phyloP scores from a whole-genome alignment of 1,140 invertebrate genomes.

The Pogonomyrmex barbatus region DNA sequence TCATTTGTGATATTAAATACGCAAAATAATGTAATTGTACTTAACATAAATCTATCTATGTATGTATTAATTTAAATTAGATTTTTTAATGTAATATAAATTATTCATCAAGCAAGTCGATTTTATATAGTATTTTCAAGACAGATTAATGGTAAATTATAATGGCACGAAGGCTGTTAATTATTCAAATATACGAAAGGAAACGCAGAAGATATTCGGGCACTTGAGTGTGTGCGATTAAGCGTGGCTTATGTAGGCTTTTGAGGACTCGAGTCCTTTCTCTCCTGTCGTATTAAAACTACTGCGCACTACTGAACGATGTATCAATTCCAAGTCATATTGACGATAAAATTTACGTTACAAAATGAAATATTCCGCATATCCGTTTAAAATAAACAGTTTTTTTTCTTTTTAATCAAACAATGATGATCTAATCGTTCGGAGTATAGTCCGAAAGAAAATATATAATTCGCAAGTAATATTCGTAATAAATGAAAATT shows the following conservation, averaged over 20 bases:
- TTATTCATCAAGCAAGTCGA: not conserved
- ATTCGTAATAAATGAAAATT: not conserved
- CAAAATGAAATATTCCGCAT: not conserved
- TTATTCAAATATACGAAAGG: constrained; percentile 5
- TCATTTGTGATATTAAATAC: not conserved
- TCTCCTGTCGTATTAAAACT: constrained; percentile 4
- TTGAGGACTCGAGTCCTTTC: not conserved
- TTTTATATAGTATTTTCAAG: not conserved
- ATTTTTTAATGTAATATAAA: not conserved
- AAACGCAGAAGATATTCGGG: not conserved
- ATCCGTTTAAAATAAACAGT: too few species aligned
- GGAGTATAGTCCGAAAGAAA: not conserved
- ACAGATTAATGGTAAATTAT: not conserved
- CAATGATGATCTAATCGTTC: not conserved
- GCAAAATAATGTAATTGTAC: not conserved
- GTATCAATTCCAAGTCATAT: not conserved
- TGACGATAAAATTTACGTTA: not conserved
- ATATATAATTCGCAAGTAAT: too few species aligned
- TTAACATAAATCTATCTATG: not conserved
- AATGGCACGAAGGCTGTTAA: not conserved
- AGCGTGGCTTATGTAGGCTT: not conserved
- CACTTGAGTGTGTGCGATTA: not conserved
- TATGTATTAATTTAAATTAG: not conserved
- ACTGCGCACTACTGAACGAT: not conserved
- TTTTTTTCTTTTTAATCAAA: not conserved